phyloP scores from a whole-genome alignment of 2,797 vertebrate genomes.

The Melanotaenia maccullochi region DNA sequence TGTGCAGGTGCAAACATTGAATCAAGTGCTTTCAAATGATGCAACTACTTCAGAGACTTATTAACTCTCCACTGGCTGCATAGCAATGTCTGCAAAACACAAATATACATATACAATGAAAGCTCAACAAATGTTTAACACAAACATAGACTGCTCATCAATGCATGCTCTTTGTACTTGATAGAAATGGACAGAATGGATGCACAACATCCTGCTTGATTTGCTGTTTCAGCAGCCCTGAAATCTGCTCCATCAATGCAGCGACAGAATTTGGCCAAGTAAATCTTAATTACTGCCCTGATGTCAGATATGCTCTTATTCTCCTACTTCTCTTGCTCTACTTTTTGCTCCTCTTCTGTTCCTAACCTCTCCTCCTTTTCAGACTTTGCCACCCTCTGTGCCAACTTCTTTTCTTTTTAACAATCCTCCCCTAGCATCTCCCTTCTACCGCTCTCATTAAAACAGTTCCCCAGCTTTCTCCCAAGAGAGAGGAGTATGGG shows the following conservation, averaged over 20 bases:
- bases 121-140: neutral
- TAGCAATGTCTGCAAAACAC: slow-evolving; percentile 24
- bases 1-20: slow-evolving; percentile 27
- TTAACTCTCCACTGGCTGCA: slow-evolving; percentile 31
- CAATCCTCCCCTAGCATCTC: slow-evolving; percentile 53
- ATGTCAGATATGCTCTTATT: slow-evolving; percentile 28
- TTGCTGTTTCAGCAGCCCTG: slow-evolving; percentile 45
- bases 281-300: slow-evolving; percentile 48
- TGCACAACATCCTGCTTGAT: slow-evolving; percentile 1
- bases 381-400: neutral
- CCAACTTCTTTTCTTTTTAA: slow-evolving; percentile 51
- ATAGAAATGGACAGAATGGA: neutral
- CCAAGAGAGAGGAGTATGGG: slow-evolving; percentile 60
- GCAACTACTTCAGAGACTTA: slow-evolving; percentile 46
- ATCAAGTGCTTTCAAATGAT: slow-evolving; percentile 53
- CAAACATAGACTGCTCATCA: neutral
- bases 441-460: slow-evolving; percentile 72
- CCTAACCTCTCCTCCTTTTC: neutral
- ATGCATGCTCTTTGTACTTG: slow-evolving; percentile 10
- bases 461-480: slow-evolving; percentile 66
- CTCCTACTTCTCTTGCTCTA: slow-evolving; percentile 9
- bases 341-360: neutral
- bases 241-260: slow-evolving; percentile 43
- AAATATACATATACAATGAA: neutral
- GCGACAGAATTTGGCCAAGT: slow-evolving; percentile 60